Base-by-base conservation (phyloP, 2,888 invertebrate genomes). In the Apotomis betuletana region DNA sequence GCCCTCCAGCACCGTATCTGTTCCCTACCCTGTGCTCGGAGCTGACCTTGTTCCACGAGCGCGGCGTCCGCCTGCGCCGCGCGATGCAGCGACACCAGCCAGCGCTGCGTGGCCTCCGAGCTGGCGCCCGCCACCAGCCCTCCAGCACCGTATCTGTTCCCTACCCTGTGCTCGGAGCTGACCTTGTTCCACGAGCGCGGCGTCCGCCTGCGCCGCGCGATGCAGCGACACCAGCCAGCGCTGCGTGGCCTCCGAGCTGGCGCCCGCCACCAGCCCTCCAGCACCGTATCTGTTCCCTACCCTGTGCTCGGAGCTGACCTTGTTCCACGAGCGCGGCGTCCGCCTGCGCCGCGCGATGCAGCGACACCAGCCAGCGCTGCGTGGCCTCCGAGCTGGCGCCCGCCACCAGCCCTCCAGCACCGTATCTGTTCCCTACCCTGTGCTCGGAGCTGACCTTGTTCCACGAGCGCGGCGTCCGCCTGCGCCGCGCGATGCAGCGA, bases 71-170 rank as follows among this genome's bases (percentile, higher is more conserved):
- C 97, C 63, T 94, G 94, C 0, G 96, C 96, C 76, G 97, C 95
- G 74, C 96, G 94, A 74, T 96, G 94, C n/a, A 99, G 87, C 0
- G 97, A 96, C 0, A 96, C 95, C 67, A 98, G 88, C 96, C 98
- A 99, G 83, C 98, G 97, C 82, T 98, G 97, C 62, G 97, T 95
- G 79, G 97, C 96, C 83, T 98, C 98, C 49, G 97, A 97, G 13
- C 97, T 97, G 0, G 97, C 97, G 76, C 95, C 94, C 60, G 95
- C 95, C 3, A 95, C 94, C 44, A 97, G 87, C 93, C 92, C 41
- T 94, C 89, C 79, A 96, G 94, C 49, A 97, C 94, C 5, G 90
- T 89, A 27, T 27, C 27, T 27, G 27, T 44, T 44, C 44, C 44
- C 8, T 44, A 44, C 44, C 1, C 44, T 8, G 49, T 49, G 3